These are phyloP conservation scores for Nannoperca australis DNA, from an alignment of 2,797 vertebrate species.

Conservation along the genomic window DNA sequence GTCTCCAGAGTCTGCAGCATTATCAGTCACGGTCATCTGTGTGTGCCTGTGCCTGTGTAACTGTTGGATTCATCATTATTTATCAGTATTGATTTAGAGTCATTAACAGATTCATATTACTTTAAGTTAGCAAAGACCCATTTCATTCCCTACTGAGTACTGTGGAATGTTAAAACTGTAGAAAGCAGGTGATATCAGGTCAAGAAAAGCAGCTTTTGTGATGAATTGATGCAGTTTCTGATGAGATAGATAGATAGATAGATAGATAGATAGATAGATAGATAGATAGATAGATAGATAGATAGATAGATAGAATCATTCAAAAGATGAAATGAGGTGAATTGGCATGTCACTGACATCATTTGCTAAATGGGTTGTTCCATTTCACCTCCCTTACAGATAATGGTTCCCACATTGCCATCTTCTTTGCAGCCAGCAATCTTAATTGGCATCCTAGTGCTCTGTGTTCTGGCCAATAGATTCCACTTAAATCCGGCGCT, in stretches of 20 bases:
- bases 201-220: not conserved
- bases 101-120: conserved; percentile 11
- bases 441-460: conserved; percentile 48
- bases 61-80: conserved; percentile 32
- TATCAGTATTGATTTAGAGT: conserved; percentile 45
- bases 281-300: conserved; percentile 31
- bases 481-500: conserved; percentile 29
- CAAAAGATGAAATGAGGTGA: conserved; percentile 12
- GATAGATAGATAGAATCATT: conserved; percentile 22
- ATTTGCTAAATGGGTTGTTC: conserved; percentile 29
- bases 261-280: conserved; percentile 29
- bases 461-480: conserved; percentile 40
- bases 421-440: conserved; percentile 26
- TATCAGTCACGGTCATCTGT: conserved; percentile 32
- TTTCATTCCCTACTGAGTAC: conserved; percentile 24
- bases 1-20: conserved; percentile 36
- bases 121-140: conserved; percentile 13
- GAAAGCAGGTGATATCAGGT: conserved; percentile 15
- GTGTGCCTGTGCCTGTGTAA: conserved; percentile 21
- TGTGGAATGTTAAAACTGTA: not conserved
- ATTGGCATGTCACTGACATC: conserved; percentile 12
- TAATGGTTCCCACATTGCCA: conserved; percentile 33
- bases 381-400: conserved; percentile 23
- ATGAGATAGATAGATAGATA: conserved; percentile 11
- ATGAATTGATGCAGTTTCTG: not conserved